A percentile compares a stretch with the other conserved stretches of the same genome.
These are phyloP conservation scores for Tympanoctomys barrerae DNA, from an alignment of 2,797 vertebrate genomes.

Conservation along the genomic window DNA sequence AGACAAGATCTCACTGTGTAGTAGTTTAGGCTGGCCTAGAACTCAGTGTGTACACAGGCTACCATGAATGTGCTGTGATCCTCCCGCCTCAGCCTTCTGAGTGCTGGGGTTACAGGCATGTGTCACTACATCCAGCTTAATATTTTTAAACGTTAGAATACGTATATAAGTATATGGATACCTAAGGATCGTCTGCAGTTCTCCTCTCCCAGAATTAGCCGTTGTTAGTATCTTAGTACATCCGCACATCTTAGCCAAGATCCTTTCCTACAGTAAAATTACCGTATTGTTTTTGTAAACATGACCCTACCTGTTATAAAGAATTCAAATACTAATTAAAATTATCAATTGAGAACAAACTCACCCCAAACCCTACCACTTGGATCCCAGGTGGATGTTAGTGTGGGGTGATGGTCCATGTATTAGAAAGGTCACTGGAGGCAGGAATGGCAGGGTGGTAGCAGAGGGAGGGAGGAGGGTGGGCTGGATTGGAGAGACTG, in stretches of 20 bases:
- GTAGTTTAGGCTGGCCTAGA: neutral
- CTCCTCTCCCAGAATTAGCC: neutral
- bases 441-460: neutral
- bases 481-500: neutral
- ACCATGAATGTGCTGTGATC: neutral
- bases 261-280: conserved; percentile 40
- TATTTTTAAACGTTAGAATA: conserved; percentile 17
- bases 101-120: neutral
- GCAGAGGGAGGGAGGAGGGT: neutral
- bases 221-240: neutral
- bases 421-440: neutral
- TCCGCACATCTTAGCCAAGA: neutral
- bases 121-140: neutral
- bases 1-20: neutral
- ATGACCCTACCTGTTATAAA: neutral
- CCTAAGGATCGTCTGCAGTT: neutral
- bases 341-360: conserved; percentile 47
- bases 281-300: neutral
- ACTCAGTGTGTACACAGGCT: neutral
- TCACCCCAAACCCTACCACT: neutral
- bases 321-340: conserved; percentile 42
- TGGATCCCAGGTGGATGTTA: neutral
- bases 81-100: neutral
- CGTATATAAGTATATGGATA: neutral
- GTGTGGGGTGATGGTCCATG: neutral